A percentile compares a stretch with the other conserved stretches of the same genome.
These are phyloP conservation scores for Drosophila paramelanica DNA, from an alignment of 2,888 invertebrate species.

Conservation along the genomic window DNA sequence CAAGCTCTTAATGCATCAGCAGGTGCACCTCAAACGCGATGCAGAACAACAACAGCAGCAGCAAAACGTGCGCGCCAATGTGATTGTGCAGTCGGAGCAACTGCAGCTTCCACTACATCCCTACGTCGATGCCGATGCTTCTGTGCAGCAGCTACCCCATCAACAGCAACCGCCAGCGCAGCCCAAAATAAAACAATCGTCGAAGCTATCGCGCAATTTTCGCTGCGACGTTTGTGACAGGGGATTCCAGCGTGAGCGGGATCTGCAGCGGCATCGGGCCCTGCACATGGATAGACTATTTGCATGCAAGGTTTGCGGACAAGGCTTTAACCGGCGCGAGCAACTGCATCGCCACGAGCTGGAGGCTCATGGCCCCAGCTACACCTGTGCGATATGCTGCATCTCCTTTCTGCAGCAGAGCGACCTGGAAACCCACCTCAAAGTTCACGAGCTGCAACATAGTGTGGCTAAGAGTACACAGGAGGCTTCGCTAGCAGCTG, in stretches of 20 bases:
- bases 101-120: conserved; percentile 67
- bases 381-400: conserved; percentile 88
- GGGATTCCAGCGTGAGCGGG: conserved; percentile 89
- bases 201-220: conserved; percentile 85
- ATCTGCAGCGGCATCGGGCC: conserved; percentile 89
- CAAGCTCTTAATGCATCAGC: conserved; percentile 89
- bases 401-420: conserved; percentile 80
- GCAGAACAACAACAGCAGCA: conserved; percentile 65
- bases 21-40: conserved; percentile 85
- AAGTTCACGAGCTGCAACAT: conserved; percentile 83
- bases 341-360: conserved; percentile 88
- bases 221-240: conserved; percentile 89
- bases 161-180: conserved; percentile 40
- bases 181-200: conserved; percentile 14
- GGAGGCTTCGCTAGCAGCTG: conserved; percentile 60
- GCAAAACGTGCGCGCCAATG: conserved; percentile 45
- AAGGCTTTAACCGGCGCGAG: conserved; percentile 87
- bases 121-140: conserved; percentile 52
- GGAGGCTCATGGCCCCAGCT: conserved; percentile 88
- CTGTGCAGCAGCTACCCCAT: conserved; percentile 13
- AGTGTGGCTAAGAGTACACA: conserved; percentile 67
- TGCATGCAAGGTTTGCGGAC: conserved; percentile 88
- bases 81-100: conserved; percentile 28
- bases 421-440: conserved; percentile 81
- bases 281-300: conserved; percentile 90